These are phyloP conservation scores for Corapipo altera DNA, from an alignment of 2,113 vertebrate species.

Conservation along the genomic window DNA sequence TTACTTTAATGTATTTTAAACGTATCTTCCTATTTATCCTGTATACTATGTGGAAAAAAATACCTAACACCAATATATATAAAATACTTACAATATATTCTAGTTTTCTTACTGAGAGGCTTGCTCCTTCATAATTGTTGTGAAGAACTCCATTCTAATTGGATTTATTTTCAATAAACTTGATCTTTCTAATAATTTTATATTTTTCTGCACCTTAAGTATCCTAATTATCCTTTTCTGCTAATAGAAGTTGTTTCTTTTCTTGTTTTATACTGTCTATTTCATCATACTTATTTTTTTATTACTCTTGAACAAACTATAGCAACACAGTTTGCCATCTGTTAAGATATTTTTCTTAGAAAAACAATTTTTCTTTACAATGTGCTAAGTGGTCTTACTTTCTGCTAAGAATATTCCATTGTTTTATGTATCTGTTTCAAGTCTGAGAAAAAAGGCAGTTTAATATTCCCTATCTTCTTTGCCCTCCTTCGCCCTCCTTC, in stretches of 20 bases:
- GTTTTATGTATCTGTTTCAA: not conserved
- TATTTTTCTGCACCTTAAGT: not conserved
- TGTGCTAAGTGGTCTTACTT: not conserved
- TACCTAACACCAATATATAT: accelerated
- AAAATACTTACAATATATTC: not conserved
- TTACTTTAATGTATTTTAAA: not conserved
- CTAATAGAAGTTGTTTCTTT: not conserved
- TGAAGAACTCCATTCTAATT: not conserved
- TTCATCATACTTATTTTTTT: conserved; percentile 6
- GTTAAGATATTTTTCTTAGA: not conserved
- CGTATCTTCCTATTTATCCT: not conserved
- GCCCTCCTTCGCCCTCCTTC: not conserved
- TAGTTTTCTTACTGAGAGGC: not conserved
- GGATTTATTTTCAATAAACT: conserved; percentile 1
- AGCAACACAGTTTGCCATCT: conserved; percentile 28
- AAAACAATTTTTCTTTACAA: conserved; percentile 6
- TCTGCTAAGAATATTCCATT: not conserved
- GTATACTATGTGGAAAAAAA: not conserved
- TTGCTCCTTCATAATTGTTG: not conserved
- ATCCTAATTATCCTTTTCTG: not conserved
- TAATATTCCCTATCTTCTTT: not conserved
- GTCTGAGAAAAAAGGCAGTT: not conserved
- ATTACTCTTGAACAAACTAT: conserved; percentile 15
- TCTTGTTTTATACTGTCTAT: not conserved
- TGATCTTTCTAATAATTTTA: not conserved